phyloP scores from a whole-genome alignment of 2,888 invertebrate genomes.

The Limnephilus rhombicus region DNA sequence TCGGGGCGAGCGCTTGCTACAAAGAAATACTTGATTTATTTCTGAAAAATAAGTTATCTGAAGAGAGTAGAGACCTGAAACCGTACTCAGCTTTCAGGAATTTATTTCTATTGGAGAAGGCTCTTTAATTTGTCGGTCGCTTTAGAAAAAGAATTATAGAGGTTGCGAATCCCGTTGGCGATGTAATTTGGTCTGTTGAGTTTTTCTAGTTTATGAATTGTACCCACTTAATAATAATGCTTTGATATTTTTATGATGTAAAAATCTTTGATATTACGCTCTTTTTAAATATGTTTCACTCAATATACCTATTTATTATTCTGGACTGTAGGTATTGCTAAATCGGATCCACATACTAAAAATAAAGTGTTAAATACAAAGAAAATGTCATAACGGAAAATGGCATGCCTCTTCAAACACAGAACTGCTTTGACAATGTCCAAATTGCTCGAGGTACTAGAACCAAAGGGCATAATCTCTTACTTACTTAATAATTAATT shows the following conservation, averaged over 20 bases:
- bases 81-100: constrained; percentile 1
- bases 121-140: not conserved
- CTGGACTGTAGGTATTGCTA: too few relatives aligned
- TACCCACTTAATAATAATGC: not conserved
- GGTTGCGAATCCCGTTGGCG: not conserved
- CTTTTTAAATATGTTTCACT: too few relatives aligned
- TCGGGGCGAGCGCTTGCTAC: not conserved
- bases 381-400: too few relatives aligned
- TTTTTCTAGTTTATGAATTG: not conserved
- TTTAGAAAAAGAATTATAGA: not conserved
- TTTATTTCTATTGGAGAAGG: not conserved
- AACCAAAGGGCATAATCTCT: too few relatives aligned
- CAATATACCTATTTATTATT: not conserved
- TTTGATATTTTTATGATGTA: not conserved
- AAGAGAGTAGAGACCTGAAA: not conserved
- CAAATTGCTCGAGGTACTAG: too few relatives aligned
- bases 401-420: too few relatives aligned
- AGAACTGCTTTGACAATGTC: too few relatives aligned
- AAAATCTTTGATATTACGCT: too few relatives aligned
- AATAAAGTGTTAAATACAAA: too few relatives aligned
- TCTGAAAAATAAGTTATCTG: not conserved
- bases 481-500: too few relatives aligned
- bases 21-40: not conserved
- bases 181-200: not conserved
- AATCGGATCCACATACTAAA: too few relatives aligned